Evolutionary conservation across 2,888 invertebrate species (phyloP), one percentile per base, ranked within the genome.

Genomic region (Hyposoter didymator): DNA sequence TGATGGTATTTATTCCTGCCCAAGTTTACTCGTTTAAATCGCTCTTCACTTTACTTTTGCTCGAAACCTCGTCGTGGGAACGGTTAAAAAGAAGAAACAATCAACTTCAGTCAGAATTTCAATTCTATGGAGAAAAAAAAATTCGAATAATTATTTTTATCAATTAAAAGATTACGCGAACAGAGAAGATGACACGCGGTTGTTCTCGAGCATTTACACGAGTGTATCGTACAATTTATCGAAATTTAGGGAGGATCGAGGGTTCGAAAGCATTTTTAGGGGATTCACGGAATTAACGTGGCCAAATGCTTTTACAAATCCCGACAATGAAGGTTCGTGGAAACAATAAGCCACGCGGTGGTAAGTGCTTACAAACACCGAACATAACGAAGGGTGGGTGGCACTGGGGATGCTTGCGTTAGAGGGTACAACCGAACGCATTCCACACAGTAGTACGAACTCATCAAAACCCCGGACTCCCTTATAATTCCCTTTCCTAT

Each of bases 291-390:
- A 91, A 90, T 92, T 91, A 90, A 91, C 91, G 90, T 89, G 76
- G 87, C 87, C 88, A 90, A 92, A 91, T 90, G 91, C 90, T 91
- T 92, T 91, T 89, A 91, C 90, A 91, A 91, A 92, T 91, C 90
- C 90, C 88, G 89, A 91, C 91, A 91, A 91, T 90, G 90, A 90
- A 91, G 90, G 89, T 90, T 39, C 88, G 89, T 78, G 90, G 91
- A 89, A 91, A 91, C 91, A 91, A 91, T 91, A 91, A 91, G 90
- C 91, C 90, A 86, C 88, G 84, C 88, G 84, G 52, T 89, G 89
- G 88, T 91, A 90, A 91, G 90, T 91, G 91, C 90, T 91, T 90
- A 91, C 90, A 90, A 90, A 91, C 89, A 89, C 88, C 87, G 88
- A 35, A 72, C 72, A 62, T 28, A 67, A 75, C 47, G 79, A 82